Evolutionary conservation across 2,888 invertebrate genomes (phyloP), one percentile per base, ranked within the genome.

Genomic region (Argynnis bischoffii): DNA sequence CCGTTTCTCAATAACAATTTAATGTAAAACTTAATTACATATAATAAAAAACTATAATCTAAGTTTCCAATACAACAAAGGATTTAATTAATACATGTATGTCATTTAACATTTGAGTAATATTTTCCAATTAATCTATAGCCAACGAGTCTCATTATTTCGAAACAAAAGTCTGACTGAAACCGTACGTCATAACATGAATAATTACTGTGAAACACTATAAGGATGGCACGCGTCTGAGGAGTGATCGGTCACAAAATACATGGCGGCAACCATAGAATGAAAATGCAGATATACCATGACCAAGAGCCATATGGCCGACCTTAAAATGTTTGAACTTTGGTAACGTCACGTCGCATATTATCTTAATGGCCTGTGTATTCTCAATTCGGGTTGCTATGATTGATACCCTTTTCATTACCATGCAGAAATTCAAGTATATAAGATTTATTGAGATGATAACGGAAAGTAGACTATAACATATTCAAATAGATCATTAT

Each of bases 141-240:
- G 16, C 55, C n/a, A 16, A 18, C 14, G 18, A 16, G 47, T 21
- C 11, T 59, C 26, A 48, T 48, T 15, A 48, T 3, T 48, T 8
- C 47, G 53, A 56, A 57, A 66, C 66, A 63, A 66, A 66, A 57
- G 26, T 64, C 46, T 60, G 35, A 16, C 65, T 51, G 61, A 69
- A 66, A 56, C 55, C n/a, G 8, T 56, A 69, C 48, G 65, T 54
- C 69, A 69, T n/a, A 50, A 46, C 50, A 59, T 66, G 63, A 66
- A 66, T 69, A 66, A 66, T 69, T 66, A 63, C 57, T 55, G 18
- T 54, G 69, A 66, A 66, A 66, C 66, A 63, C 66, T 65, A 63
- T 47, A 64, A 41, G 41, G 51, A 31, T 35, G 53, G 48, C 70
- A 71, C 69, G 69, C 50, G 61, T 54, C 57, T 69, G 61, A 21